Percentiles rank a stretch among this genome's conserved stretches.
Evolutionary conservation across 2,113 vertebrate species (phyloP).

Genomic region (Dipodomys merriami): DNA sequence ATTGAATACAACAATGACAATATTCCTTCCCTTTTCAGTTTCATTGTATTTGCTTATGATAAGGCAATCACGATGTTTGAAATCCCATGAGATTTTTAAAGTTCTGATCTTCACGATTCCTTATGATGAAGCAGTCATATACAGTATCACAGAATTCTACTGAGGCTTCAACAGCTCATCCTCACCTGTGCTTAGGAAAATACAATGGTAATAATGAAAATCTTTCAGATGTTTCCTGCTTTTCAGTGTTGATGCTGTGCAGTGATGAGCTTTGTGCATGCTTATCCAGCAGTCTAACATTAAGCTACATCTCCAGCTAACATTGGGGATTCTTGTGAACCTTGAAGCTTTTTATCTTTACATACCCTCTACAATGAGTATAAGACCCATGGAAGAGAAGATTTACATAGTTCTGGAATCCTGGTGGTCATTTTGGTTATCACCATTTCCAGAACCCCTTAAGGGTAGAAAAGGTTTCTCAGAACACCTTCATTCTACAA

Average conservation of each 20-base stretch:
- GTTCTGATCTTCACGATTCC: not conserved
- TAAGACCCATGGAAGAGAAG: not conserved
- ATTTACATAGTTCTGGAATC: not conserved
- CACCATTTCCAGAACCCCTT: not conserved
- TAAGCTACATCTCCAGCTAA: not conserved
- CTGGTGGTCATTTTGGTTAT: not conserved
- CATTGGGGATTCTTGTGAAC: not conserved
- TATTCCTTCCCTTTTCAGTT: constrained; percentile 13
- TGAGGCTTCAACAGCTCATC: not conserved
- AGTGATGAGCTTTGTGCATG: not conserved
- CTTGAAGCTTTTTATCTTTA: not conserved
- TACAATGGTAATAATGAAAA: not conserved
- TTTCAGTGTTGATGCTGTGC: not conserved
- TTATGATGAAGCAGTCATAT: not conserved
- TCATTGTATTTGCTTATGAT: constrained; percentile 17
- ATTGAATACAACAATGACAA: not conserved
- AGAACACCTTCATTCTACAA: not conserved
- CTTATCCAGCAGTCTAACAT: not conserved
- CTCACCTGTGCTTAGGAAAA: constrained; percentile 34
- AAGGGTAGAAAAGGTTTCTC: not conserved
- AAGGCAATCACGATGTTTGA: not conserved
- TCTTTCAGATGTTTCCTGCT: not conserved
- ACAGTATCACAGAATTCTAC: not conserved
- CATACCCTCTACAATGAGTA: not conserved
- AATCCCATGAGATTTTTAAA: constrained; percentile 20